A percentile compares a stretch with the other conserved stretches of the same genome.
Conservation (phyloP, 2,113 vertebrate species). For the Eclectus roratus region DNA sequence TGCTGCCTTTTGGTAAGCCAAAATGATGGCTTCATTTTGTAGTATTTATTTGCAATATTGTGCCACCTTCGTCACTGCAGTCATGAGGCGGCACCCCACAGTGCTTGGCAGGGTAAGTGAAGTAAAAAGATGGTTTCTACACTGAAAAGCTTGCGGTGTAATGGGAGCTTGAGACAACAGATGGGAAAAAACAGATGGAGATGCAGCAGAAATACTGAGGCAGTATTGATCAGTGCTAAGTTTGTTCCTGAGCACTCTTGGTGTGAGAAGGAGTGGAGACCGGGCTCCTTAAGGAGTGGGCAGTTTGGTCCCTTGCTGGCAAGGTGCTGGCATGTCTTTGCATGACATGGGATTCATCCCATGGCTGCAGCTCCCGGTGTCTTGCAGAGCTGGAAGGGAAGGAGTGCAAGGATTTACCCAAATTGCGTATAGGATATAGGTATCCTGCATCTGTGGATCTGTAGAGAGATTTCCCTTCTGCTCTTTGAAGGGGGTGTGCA, state of each 20-base stretch:
- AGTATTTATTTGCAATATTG: slow-evolving; percentile 17
- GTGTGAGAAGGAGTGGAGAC: not conserved
- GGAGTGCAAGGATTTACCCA: not conserved
- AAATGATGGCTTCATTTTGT: not conserved
- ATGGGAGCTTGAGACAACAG: slow-evolving; percentile 52
- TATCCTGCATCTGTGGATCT: not conserved
- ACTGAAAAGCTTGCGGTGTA: not conserved
- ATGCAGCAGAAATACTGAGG: not conserved
- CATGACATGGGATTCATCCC: rapidly evolving
- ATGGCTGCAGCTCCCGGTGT: not conserved
- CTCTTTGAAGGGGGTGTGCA: not conserved
- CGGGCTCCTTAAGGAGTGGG: not conserved
- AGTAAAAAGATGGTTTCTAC: slow-evolving; percentile 15
- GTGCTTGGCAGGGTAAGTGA: slow-evolving; percentile 20
- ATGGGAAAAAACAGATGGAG: slow-evolving; percentile 67
- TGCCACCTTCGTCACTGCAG: not conserved
- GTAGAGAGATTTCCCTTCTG: not conserved
- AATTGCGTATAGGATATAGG: no score
- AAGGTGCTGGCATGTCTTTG: rapidly evolving
- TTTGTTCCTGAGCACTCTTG: not conserved
- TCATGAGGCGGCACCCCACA: not conserved
- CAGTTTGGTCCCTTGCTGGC: not conserved
- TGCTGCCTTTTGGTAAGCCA: not conserved
- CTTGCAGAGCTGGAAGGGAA: not conserved
- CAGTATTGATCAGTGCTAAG: not conserved